phyloP scores from a whole-genome alignment of 1,140 invertebrate species.

The Apis cerana region DNA sequence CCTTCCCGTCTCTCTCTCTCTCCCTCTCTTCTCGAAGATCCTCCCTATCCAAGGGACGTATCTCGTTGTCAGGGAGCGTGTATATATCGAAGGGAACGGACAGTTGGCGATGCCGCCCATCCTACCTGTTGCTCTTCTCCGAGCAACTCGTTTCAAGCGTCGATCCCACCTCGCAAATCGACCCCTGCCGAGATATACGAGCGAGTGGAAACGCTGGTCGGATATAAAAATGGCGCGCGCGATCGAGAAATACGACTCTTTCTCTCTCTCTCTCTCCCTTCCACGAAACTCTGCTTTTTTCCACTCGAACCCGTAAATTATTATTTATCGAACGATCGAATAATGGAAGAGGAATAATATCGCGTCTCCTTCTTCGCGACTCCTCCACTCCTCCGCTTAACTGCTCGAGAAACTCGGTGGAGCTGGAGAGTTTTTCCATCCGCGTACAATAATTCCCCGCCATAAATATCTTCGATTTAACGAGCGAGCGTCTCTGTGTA shows the following conservation, averaged over 20 bases:
- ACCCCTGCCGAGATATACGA: constrained; percentile 11
- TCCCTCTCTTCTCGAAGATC: too few relatives aligned
- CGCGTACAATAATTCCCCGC: background rate
- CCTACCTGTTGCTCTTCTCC: background rate
- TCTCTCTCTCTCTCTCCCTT: background rate
- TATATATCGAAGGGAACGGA: background rate
- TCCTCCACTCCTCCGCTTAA: too few relatives aligned
- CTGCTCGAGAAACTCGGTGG: background rate
- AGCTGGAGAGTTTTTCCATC: background rate
- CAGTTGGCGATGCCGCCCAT: background rate
- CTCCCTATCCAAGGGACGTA: constrained; percentile 24
- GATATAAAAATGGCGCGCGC: background rate
- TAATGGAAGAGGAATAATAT: constrained; percentile 13
- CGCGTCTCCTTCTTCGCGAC: constrained; percentile 31
- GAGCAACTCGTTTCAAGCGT: background rate
- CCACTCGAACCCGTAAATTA: constrained; percentile 28
- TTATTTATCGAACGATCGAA: background rate
- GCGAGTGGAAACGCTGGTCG: background rate
- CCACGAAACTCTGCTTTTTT: too few relatives aligned
- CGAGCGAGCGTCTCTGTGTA: background rate
- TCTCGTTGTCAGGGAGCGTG: background rate
- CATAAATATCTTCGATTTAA: background rate
- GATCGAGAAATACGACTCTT: constrained; percentile 9
- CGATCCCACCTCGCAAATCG: constrained; percentile 10
- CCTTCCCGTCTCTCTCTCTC: background rate